Evolutionary conservation across 2,113 vertebrate species (phyloP).

Genomic region (Dinomys branickii): DNA sequence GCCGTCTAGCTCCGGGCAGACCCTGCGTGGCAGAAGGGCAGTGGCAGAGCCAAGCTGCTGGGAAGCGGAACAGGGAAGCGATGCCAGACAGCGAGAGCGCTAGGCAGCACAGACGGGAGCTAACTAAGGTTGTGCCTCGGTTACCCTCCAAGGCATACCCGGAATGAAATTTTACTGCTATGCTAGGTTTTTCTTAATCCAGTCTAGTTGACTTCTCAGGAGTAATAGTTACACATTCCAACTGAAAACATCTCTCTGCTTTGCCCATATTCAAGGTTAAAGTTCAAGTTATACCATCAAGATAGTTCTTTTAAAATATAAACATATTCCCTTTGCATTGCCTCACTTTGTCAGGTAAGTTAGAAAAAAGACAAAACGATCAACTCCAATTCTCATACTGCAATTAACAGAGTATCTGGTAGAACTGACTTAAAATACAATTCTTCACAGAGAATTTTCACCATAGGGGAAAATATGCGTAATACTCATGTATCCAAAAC

Average conservation of each 20-base stretch:
- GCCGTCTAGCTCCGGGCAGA: neutral
- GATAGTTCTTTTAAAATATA: neutral
- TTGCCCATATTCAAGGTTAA: neutral
- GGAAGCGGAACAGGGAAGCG: neutral
- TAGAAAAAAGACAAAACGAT: neutral
- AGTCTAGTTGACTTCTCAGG: neutral
- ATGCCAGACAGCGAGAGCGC: neutral
- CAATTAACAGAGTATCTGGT: neutral
- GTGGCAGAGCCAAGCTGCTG: neutral
- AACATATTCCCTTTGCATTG: slow-evolving; percentile 9
- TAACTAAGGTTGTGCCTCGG: no score
- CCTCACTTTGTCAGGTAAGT: neutral
- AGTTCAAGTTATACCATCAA: neutral
- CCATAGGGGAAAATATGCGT: neutral
- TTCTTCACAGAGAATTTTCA: neutral
- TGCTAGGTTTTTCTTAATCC: neutral
- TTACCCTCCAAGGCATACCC: neutral
- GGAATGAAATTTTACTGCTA: neutral
- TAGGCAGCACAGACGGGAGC: neutral
- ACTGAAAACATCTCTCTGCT: neutral
- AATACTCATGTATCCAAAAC: neutral
- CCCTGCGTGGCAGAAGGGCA: neutral
- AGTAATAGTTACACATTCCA: neutral
- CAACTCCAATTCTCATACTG: neutral
- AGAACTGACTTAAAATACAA: neutral